Conservation (phyloP, 2,888 invertebrate species). For the Marasmarcha lunaedactyla region DNA sequence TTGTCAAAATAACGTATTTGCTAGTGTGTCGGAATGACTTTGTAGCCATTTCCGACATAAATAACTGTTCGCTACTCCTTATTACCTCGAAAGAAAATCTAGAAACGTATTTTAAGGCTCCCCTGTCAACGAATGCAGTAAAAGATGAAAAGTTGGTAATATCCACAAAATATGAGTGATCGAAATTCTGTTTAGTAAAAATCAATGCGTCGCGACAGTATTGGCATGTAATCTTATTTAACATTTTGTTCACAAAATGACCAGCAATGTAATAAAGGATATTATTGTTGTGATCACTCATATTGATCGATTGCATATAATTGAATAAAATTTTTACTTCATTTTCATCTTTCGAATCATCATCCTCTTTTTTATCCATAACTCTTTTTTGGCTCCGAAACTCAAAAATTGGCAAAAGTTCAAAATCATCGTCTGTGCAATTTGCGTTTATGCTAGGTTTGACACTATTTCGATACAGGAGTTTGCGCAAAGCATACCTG, state of each 20-base stretch:
- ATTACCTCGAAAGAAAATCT: too few relatives aligned
- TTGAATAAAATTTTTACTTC: neutral
- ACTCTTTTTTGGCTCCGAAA: conserved; percentile 5
- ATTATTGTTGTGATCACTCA: conserved; percentile 4
- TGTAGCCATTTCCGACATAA: neutral
- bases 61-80: too few relatives aligned
- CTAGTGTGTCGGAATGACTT: neutral
- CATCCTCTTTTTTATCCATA: neutral
- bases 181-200: neutral
- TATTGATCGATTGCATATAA: conserved; percentile 2
- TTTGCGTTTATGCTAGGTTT: conserved; percentile 11
- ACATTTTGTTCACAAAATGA: conserved; percentile 8
- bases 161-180: neutral
- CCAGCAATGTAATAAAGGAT: conserved; percentile 7
- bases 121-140: too few relatives aligned
- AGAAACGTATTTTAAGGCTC: too few relatives aligned
- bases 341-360: conserved; percentile 1
- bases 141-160: too few relatives aligned
- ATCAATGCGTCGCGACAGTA: conserved; percentile 6
- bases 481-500: conserved; percentile 10
- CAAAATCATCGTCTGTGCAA: conserved; percentile 8
- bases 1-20: too few relatives aligned
- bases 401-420: conserved; percentile 10
- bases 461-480: conserved; percentile 11
- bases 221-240: conserved; percentile 9